These are phyloP conservation scores for Clarias magur DNA, from an alignment of 2,113 vertebrate genomes.

Conservation along the genomic window DNA sequence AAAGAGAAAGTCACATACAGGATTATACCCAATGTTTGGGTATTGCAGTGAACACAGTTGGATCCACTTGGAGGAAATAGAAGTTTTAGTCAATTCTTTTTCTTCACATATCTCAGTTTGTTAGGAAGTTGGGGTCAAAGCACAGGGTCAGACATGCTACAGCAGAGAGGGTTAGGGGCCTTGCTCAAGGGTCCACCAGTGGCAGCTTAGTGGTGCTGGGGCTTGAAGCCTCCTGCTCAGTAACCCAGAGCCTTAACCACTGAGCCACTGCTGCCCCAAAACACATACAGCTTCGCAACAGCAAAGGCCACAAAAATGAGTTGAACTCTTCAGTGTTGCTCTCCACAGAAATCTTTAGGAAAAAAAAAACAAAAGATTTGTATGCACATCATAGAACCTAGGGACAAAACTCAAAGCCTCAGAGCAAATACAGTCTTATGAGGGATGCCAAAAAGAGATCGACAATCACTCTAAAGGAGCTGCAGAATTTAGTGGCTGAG, in stretches of 20 bases:
- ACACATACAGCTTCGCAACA: no score
- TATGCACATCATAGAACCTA: neutral
- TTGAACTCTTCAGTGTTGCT: neutral
- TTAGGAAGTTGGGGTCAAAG: no score
- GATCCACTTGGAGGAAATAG: neutral
- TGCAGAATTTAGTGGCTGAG: neutral
- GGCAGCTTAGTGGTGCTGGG: no score
- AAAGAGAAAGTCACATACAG: neutral
- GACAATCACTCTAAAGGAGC: neutral
- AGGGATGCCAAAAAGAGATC: neutral
- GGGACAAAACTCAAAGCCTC: neutral
- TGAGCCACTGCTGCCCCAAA: no score
- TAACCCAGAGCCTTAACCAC: no score
- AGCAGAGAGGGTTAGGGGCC: no score
- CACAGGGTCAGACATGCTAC: no score
- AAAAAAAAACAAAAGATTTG: no score
- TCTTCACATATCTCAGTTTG: no score
- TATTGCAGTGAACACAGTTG: neutral
- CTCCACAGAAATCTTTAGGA: neutral
- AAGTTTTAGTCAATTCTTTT: neutral
- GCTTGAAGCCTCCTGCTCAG: no score
- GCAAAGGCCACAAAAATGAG: no score
- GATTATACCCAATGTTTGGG: neutral
- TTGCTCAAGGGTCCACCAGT: no score
- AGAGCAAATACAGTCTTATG: neutral